Evolutionary conservation across 2,797 vertebrate genomes (phyloP).

Genomic region (Chrosomus eos): DNA sequence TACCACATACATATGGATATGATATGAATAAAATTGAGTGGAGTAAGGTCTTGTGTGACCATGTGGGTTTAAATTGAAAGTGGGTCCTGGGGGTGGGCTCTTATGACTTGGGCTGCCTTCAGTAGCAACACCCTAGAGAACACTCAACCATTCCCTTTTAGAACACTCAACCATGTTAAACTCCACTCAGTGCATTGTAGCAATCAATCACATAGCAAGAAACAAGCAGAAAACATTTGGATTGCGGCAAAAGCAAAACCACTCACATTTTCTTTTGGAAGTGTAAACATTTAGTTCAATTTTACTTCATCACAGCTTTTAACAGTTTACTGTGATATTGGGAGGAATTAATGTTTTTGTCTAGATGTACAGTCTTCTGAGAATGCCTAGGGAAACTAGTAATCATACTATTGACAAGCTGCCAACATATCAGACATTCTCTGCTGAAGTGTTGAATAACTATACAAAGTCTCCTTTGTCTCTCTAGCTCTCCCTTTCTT

Average conservation of each 20-base stretch:
- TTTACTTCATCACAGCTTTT: not conserved
- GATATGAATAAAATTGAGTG: not conserved
- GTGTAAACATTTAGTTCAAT: not conserved
- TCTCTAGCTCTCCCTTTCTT: not conserved
- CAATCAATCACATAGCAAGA: not conserved
- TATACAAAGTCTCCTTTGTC: not conserved
- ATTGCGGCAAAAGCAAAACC: not conserved
- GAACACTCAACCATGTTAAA: not conserved
- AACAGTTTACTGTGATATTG: not conserved
- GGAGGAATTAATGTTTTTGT: not conserved
- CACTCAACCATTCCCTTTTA: not conserved
- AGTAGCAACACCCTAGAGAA: not conserved
- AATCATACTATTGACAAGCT: constrained; percentile 51
- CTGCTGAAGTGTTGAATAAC: constrained; percentile 9
- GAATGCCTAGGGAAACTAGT: constrained; percentile 28
- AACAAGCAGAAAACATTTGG: not conserved
- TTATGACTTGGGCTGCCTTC: not conserved
- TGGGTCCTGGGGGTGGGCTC: too few species aligned
- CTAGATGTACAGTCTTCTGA: constrained; percentile 21
- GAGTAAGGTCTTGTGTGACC: not conserved
- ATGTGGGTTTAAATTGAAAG: not conserved
- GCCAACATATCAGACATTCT: constrained; percentile 47
- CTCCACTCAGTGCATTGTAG: not conserved
- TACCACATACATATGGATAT: not conserved
- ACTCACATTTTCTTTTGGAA: not conserved